Evolutionary conservation across 2,797 vertebrate genomes (phyloP).

Genomic region (Alcedo quadribrachys): DNA sequence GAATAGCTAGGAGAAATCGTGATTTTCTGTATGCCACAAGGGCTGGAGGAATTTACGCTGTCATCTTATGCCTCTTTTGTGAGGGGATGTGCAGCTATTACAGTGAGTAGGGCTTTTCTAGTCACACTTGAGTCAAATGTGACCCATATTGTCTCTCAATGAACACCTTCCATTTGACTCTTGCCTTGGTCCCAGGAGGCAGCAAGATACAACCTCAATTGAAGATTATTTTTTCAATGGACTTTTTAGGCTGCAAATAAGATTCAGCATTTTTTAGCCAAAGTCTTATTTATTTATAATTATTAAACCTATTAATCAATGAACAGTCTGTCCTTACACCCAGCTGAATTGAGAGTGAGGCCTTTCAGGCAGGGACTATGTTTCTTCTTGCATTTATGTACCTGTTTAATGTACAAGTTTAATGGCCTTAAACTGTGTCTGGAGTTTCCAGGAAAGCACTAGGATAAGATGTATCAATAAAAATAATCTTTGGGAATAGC

Average conservation of each 20-base stretch:
- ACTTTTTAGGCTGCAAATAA: background rate
- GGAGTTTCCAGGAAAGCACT: background rate
- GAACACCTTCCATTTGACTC: background rate
- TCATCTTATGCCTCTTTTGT: constrained; percentile 1
- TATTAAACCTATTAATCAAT: background rate
- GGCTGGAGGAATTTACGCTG: constrained; percentile 1
- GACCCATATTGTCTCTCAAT: background rate
- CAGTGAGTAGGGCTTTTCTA: background rate
- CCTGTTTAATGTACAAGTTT: no score
- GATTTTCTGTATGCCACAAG: constrained; percentile 26
- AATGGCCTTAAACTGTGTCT: background rate
- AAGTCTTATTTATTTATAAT: background rate
- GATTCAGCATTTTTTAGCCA: background rate
- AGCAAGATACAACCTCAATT: background rate
- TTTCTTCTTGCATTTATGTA: background rate
- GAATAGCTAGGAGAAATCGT: constrained; percentile 49
- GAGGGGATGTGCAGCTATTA: background rate
- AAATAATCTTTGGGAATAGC: background rate
- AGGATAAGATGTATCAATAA: background rate
- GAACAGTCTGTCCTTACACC: background rate
- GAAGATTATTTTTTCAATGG: background rate
- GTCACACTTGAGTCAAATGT: background rate
- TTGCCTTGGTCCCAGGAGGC: background rate
- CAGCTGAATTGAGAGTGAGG: background rate
- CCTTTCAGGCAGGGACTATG: background rate